Evolutionary conservation across 2,888 invertebrate species (phyloP).

Genomic region (Watsonalla cultraria): DNA sequence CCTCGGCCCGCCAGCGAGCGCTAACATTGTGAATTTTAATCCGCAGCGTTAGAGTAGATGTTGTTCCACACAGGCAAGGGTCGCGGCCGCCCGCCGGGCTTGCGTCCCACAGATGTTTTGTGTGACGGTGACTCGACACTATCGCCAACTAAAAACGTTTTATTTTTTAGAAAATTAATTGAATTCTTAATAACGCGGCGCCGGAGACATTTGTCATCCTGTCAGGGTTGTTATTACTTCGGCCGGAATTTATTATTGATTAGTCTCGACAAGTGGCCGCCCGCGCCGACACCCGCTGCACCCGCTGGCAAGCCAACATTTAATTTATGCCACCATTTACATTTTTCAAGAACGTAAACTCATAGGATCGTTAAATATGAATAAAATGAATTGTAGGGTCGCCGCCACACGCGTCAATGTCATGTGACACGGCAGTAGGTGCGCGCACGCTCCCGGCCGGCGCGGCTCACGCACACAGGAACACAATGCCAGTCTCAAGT

Average conservation of each 20-base stretch:
- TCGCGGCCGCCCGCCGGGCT: conserved; percentile 1
- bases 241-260: conserved; percentile 1
- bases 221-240: conserved; percentile 10
- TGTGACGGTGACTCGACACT: conserved; percentile 34
- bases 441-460: no score
- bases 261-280: not conserved
- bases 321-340: no score
- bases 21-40: not conserved
- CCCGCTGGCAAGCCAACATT: not conserved
- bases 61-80: not conserved
- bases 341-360: no score
- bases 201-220: conserved; percentile 20
- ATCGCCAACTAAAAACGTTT: conserved; percentile 34
- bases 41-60: not conserved
- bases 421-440: no score
- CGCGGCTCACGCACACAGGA: no score
- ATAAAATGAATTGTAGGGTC: no score
- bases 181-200: conserved; percentile 33
- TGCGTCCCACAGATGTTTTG: conserved; percentile 7
- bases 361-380: no score
- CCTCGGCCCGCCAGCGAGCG: not conserved
- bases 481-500: no score
- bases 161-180: conserved; percentile 32
- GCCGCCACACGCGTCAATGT: no score
- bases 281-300: not conserved